Base-by-base conservation (phyloP, 2,888 invertebrate species). In the Drosophila pseudotalamancana region DNA sequence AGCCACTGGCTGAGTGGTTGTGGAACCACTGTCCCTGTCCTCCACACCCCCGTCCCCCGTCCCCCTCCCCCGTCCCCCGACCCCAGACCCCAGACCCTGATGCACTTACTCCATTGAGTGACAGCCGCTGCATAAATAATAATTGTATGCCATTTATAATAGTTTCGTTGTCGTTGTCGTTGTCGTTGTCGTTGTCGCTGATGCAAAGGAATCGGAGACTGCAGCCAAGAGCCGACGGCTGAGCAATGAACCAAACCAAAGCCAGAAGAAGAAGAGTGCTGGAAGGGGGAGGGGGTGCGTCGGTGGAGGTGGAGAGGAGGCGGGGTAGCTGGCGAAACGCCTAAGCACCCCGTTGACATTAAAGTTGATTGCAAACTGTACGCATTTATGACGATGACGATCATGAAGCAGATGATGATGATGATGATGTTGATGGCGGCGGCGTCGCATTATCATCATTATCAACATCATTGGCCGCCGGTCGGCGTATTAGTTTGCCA, bases 341-440 rank as follows among this genome's bases (percentile, higher is more conserved):
- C 57, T 66, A 73, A 74, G 74, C 72, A 72, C 74, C 74, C 74
- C 72, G 68, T 74, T 72, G 75, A 74, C 79, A 81, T 84, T 84
- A 76, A 81, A 82, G 79, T 79, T 81, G 81, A 81, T 81, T 85
- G 85, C 81, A 79, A 81, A 82, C 85, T 85, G 82, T 81, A 85
- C 81, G 85, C 85, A 74, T 85, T 85, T 82, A 77, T 74, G 72
- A 62, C 59, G 60, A 46, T 14, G 31, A 21, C 6, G 31, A 43
- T 25, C 18, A 5, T 25, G 27, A 3, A 16, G 27, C 16, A 37
- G 50, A 40, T 59, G 39, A 54, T 56, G 50, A 64, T 56, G 43
- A 64, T 56, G 50, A 55, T 27, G 8, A 46, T 54, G 27, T 34
- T 35, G 39, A 61, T 32, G 39, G 56, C 40, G 46, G 62, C 56